These are phyloP conservation scores for Rhodeus uyekii DNA, from an alignment of 2,797 vertebrate genomes.

Conservation along the genomic window DNA sequence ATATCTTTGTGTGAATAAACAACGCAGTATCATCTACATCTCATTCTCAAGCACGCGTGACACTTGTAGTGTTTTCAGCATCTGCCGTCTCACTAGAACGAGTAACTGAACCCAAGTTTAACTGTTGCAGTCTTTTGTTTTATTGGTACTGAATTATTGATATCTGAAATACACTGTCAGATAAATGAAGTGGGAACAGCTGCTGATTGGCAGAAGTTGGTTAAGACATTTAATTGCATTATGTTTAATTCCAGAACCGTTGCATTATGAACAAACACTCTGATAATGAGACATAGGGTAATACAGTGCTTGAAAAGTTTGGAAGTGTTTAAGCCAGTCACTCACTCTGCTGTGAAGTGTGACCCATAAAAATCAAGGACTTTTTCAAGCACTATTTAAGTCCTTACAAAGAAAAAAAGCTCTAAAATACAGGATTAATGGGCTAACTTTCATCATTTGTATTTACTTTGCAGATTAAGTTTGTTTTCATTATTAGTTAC, in stretches of 20 bases:
- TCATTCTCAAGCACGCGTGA: neutral
- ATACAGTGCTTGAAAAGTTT: neutral
- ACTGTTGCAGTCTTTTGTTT: neutral
- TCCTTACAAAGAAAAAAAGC: neutral
- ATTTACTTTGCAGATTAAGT: slow-evolving; percentile 26
- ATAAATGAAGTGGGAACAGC: neutral
- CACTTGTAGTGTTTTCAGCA: neutral
- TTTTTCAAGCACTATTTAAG: neutral
- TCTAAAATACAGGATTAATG: neutral
- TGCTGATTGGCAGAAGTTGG: neutral
- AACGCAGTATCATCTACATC: neutral
- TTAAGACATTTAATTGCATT: neutral
- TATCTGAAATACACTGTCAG: neutral
- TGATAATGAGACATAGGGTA: neutral
- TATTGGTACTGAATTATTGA: neutral
- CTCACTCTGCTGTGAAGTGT: neutral
- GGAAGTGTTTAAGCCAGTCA: neutral
- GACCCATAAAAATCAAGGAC: neutral
- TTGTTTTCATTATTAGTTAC: slow-evolving; percentile 27
- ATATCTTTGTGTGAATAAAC: neutral
- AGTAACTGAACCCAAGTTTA: neutral
- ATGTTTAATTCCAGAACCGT: neutral
- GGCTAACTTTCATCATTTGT: slow-evolving; percentile 10
- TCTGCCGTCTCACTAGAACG: neutral
- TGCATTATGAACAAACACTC: slow-evolving; percentile 12